A percentile compares a stretch with the other conserved stretches of the same genome.
Evolutionary conservation across 2,888 invertebrate genomes (phyloP).

Genomic region (Strigamia transsilvanica): DNA sequence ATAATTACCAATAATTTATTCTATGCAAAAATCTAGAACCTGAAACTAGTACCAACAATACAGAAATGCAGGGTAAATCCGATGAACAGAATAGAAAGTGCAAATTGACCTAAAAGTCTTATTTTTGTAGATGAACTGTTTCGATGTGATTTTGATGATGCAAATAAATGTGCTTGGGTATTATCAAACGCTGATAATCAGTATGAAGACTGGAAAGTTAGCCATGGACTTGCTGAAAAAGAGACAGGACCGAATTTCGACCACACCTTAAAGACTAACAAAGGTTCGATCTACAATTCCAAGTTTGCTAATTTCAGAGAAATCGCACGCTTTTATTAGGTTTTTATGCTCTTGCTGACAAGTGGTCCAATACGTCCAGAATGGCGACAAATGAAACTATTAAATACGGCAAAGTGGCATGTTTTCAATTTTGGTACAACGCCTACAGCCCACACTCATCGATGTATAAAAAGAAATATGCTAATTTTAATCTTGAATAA

Average conservation of each 20-base stretch:
- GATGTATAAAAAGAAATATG: too few relatives aligned
- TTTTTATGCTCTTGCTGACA: not conserved
- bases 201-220: not conserved
- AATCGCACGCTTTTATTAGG: not conserved
- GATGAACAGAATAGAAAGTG: not conserved
- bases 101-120: not conserved
- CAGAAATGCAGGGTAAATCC: not conserved
- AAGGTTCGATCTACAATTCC: not conserved
- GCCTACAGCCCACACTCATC: not conserved
- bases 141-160: not conserved
- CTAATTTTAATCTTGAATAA: too few relatives aligned
- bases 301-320: not conserved
- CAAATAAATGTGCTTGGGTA: not conserved
- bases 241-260: not conserved
- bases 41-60: not conserved
- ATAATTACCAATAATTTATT: not conserved
- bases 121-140: not conserved
- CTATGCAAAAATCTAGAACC: not conserved
- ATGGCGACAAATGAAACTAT: not conserved
- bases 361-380: not conserved
- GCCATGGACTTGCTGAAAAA: not conserved
- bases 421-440: constrained; percentile 35
- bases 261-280: not conserved
- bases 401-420: not conserved
- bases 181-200: not conserved